Evolutionary conservation across 2,888 invertebrate species (phyloP).

Genomic region (Tortricodes alternella): DNA sequence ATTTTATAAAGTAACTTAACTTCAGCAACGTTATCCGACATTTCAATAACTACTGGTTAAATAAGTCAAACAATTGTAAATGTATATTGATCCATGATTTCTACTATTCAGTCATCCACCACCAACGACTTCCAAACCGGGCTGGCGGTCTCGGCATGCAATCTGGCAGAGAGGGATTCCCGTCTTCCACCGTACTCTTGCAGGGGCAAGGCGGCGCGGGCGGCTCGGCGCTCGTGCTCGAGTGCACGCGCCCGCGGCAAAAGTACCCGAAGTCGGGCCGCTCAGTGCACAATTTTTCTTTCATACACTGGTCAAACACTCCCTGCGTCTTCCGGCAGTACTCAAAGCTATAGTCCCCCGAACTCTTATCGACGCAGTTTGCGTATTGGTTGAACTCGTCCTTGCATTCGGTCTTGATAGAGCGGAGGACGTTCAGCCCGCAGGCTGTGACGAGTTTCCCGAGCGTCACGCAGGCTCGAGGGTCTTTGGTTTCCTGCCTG

Average conservation of each 20-base stretch:
- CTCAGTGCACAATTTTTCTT: slow-evolving; percentile 88
- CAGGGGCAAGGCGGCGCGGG: slow-evolving; percentile 74
- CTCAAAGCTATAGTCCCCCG: slow-evolving; percentile 83
- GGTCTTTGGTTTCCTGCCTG: slow-evolving; percentile 90
- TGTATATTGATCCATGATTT: neutral
- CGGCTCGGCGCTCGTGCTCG: slow-evolving; percentile 81
- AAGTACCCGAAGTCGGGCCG: slow-evolving; percentile 93
- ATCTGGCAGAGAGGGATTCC: slow-evolving; percentile 85
- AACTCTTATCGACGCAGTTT: slow-evolving; percentile 88
- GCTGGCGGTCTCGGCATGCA: slow-evolving; percentile 82
- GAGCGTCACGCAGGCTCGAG: slow-evolving; percentile 91
- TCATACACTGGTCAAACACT: slow-evolving; percentile 91
- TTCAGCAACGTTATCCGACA: too few relatives aligned
- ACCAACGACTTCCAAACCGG: slow-evolving; percentile 84
- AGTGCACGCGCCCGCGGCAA: slow-evolving; percentile 86
- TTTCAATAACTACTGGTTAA: neutral
- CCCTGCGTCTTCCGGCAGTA: slow-evolving; percentile 93
- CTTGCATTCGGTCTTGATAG: slow-evolving; percentile 90
- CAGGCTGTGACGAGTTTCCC: slow-evolving; percentile 95
- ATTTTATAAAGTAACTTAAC: too few relatives aligned
- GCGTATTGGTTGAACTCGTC: slow-evolving; percentile 93
- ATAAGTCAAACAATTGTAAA: neutral
- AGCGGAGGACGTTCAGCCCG: slow-evolving; percentile 90
- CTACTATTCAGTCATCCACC: slow-evolving; percentile 70
- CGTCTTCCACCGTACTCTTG: slow-evolving; percentile 84